Conservation (phyloP, 2,113 vertebrate genomes). For the Aptenodytes forsteri region DNA sequence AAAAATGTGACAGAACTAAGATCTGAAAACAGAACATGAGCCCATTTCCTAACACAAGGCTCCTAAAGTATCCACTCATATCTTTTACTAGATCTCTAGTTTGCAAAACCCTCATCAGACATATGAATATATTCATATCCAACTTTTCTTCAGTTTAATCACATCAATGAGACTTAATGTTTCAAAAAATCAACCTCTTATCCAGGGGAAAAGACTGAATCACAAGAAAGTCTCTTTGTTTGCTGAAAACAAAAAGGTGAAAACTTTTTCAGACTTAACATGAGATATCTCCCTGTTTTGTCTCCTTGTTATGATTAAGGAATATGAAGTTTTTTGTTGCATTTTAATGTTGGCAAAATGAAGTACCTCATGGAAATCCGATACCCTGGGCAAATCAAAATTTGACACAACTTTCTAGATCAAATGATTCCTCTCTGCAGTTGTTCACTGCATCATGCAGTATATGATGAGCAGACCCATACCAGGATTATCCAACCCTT, state of each 20-base stretch:
- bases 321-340: not conserved
- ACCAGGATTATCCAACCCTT: not conserved
- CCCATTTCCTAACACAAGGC: not conserved
- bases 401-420: not conserved
- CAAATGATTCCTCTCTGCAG: not conserved
- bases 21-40: not conserved
- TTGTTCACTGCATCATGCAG: not conserved
- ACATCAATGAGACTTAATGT: not conserved
- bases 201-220: not conserved
- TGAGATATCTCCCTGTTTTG: not conserved
- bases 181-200: not conserved
- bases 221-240: not conserved
- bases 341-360: not conserved
- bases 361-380: not conserved
- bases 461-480: not conserved
- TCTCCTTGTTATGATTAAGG: not conserved
- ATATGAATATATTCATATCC: not conserved
- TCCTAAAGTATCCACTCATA: not conserved
- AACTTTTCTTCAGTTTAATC: not conserved
- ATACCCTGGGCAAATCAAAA: not conserved
- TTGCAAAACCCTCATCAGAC: not conserved
- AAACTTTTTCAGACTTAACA: not conserved
- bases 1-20: not conserved
- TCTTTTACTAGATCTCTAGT: not conserved
- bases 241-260: not conserved